Base-by-base conservation (phyloP, 2,797 vertebrate species). In the Gymnoscopelus microlampas region DNA sequence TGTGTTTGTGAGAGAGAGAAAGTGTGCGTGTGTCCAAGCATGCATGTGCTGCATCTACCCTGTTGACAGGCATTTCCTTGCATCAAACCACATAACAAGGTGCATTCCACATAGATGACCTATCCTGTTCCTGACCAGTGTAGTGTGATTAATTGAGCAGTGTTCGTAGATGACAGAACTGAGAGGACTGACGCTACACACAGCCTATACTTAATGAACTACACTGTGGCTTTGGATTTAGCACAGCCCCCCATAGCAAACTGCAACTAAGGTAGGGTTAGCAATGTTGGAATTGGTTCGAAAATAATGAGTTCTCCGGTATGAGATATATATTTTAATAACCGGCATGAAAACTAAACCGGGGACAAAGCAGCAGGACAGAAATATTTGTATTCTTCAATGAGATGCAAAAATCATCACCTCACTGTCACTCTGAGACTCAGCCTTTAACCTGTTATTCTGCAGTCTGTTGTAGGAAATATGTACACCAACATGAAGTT, bases 261-360 rank as follows among this genome's bases (percentile, higher is more conserved):
- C 59, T 60, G 63, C 53, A 58, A 19, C 57, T 50, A 44, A 71
- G 70, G 70, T 84, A 63, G 35, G 86, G 84, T 91, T 81, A 79
- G 80, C 74, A 60, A 10, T 10, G 39, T 44, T 10, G 9, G 39
- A 10, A 44, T 9, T 10, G 9, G 7, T 44, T 44, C 39, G 7
- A 44, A 8, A 44, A 44, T 44, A 44, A 44, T 44, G 39, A 44
- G 39, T 44, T 44, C 39, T 44, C 39, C 39, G 8, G 8, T 44
- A 44, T 39, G 8, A 44, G 39, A 44, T 8, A 10, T 44, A 44
- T 39, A 9, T 3, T 35, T 39, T 39, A 39, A 39, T 8, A 39
- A 44, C 39, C 39, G 39, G 8, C 39, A 10, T 44, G 39, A 44
- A 44, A 44, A 44, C 39, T 10, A 44, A 44, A 44, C 8, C 8